Evolutionary conservation across 1,140 invertebrate species (phyloP).

Genomic region (Phenacoccus solenopsis): DNA sequence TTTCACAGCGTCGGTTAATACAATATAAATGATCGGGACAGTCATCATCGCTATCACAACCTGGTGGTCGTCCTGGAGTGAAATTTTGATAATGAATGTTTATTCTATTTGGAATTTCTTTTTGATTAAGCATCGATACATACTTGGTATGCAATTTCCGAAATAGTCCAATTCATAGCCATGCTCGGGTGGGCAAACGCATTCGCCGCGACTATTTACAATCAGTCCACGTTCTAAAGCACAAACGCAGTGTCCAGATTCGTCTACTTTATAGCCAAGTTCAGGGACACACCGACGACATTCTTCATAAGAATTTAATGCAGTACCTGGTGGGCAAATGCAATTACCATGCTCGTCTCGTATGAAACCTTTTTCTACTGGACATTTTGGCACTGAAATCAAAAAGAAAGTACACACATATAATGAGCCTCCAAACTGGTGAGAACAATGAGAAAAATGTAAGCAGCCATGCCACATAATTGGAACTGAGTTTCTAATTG

Average conservation of each 20-base stretch:
- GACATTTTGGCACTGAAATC: slow-evolving; percentile 46
- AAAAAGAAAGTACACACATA: slow-evolving; percentile 22
- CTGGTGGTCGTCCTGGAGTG: slow-evolving; percentile 31
- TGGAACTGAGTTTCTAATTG: no score
- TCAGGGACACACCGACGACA: slow-evolving; percentile 57
- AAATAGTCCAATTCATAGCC: slow-evolving; percentile 51
- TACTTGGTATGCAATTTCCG: slow-evolving; percentile 49
- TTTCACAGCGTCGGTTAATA: slow-evolving; percentile 55
- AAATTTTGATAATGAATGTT: no score
- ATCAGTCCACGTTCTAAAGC: slow-evolving; percentile 59
- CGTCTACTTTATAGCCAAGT: slow-evolving; percentile 58
- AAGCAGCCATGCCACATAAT: background rate
- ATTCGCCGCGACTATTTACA: slow-evolving; percentile 59
- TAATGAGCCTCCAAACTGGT: background rate
- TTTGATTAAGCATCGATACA: slow-evolving; percentile 12
- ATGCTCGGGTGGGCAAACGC: slow-evolving; percentile 56
- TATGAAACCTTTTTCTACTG: slow-evolving; percentile 56
- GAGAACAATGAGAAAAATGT: background rate
- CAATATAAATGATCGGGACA: slow-evolving; percentile 67
- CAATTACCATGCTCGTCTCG: slow-evolving; percentile 54
- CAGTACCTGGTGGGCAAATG: slow-evolving; percentile 58
- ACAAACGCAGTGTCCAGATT: slow-evolving; percentile 64
- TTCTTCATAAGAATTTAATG: slow-evolving; percentile 53
- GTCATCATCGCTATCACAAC: slow-evolving; percentile 58
- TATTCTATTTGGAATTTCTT: background rate